Conservation (phyloP, 2,113 vertebrate species). For the Scopus umbretta region DNA sequence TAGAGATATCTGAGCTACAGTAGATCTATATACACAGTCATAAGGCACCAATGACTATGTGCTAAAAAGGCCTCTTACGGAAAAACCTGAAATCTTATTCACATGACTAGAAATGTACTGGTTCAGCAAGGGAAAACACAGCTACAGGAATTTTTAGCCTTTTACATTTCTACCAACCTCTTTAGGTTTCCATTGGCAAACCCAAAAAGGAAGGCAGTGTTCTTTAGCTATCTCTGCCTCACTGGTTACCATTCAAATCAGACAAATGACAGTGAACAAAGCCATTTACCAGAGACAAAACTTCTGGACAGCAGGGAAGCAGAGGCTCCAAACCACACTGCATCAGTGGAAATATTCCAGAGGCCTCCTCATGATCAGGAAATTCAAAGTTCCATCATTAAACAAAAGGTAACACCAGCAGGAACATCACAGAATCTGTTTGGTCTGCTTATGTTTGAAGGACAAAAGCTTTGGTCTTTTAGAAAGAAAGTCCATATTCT, state of each 20-base stretch:
- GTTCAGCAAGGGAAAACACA: not conserved
- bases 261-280: not conserved
- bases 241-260: not conserved
- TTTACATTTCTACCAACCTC: not conserved
- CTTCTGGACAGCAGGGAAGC: not conserved
- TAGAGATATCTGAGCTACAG: not conserved
- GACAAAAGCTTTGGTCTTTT: conserved; percentile 52
- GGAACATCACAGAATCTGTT: not conserved
- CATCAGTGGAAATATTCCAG: not conserved
- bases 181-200: not conserved
- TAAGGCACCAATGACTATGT: conserved; percentile 48
- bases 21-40: not conserved
- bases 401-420: conserved; percentile 1
- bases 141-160: not conserved
- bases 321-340: not conserved
- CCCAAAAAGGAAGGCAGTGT: not conserved
- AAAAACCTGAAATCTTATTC: not conserved
- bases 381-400: not conserved
- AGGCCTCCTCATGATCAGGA: not conserved
- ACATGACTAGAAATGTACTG: not conserved
- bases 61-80: conserved; percentile 24
- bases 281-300: not conserved
- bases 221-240: not conserved
- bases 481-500: not conserved
- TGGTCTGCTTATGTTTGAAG: conserved; percentile 13